Conservation (phyloP, 2,797 vertebrate species). For the Lutjanus argentimaculatus region DNA sequence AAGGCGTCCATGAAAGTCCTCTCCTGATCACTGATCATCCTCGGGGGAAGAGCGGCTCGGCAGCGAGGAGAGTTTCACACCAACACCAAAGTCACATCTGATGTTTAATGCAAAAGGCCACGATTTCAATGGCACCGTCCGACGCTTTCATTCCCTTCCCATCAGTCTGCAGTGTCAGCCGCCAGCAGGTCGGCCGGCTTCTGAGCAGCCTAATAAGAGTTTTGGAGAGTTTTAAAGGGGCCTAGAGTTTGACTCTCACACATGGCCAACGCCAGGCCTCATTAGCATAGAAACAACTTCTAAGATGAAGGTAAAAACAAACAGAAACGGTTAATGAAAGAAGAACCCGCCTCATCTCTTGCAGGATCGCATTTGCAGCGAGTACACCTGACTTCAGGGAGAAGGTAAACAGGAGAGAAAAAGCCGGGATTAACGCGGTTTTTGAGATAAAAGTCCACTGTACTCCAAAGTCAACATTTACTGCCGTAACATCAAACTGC, state of each 20-base stretch:
- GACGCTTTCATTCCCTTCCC: conserved; percentile 21
- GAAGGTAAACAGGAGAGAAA: neutral
- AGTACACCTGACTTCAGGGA: conserved; percentile 1
- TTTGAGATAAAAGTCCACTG: conserved; percentile 29
- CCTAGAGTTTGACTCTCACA: conserved; percentile 10
- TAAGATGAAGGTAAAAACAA: conserved; percentile 18
- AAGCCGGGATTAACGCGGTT: neutral
- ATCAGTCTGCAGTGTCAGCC: conserved; percentile 13
- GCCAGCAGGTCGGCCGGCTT: neutral
- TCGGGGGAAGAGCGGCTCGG: neutral
- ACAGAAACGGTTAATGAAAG: neutral
- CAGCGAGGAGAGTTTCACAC: neutral
- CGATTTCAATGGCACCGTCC: neutral
- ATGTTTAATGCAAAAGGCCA: conserved; percentile 50
- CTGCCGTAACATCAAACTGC: conserved; percentile 11
- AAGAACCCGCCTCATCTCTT: neutral
- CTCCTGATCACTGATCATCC: conserved; percentile 19
- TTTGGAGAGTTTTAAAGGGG: conserved; percentile 17
- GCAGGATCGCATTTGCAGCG: conserved; percentile 14
- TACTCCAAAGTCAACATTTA: conserved; percentile 24
- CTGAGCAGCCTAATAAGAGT: neutral
- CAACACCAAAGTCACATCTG: conserved; percentile 39
- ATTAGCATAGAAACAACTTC: conserved; percentile 23
- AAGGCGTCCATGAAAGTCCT: neutral
- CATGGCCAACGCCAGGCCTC: neutral